phyloP scores from a whole-genome alignment of 2,888 invertebrate genomes.

The Parochlus steinenii region DNA sequence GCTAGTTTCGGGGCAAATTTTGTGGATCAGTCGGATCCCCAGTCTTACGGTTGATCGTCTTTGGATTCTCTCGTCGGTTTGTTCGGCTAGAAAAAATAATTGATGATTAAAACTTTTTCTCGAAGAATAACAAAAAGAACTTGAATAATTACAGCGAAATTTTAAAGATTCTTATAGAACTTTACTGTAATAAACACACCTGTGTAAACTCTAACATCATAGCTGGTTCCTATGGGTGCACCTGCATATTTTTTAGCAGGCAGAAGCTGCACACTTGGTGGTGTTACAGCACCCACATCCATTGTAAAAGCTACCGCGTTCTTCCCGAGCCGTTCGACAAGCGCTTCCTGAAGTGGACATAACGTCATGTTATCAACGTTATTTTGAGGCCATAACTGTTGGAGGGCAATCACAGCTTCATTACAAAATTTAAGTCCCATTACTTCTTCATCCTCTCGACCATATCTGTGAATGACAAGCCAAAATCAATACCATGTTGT shows the following conservation, averaged over 20 bases:
- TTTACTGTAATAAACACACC: too few relatives aligned
- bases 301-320: slow-evolving; percentile 69
- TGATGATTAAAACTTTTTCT: too few relatives aligned
- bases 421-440: slow-evolving; percentile 97
- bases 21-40: slow-evolving; percentile 71
- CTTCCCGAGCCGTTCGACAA: slow-evolving; percentile 58
- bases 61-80: slow-evolving; percentile 66
- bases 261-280: slow-evolving; percentile 80
- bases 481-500: too few relatives aligned
- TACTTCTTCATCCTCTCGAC: slow-evolving; percentile 94
- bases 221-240: slow-evolving; percentile 80
- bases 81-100: too few relatives aligned
- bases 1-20: slow-evolving; percentile 15
- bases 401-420: slow-evolving; percentile 85
- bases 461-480: slow-evolving; percentile 54
- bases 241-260: slow-evolving; percentile 84
- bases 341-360: slow-evolving; percentile 47
- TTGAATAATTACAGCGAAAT: too few relatives aligned
- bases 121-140: too few relatives aligned
- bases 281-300: slow-evolving; percentile 65
- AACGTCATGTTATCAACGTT: too few relatives aligned
- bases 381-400: slow-evolving; percentile 74
- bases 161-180: too few relatives aligned
- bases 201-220: slow-evolving; percentile 71
- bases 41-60: slow-evolving; percentile 65